Percentiles rank a stretch among this genome's conserved stretches.
phyloP scores from a whole-genome alignment of 2,113 vertebrate genomes.

The Camelus dromedarius region DNA sequence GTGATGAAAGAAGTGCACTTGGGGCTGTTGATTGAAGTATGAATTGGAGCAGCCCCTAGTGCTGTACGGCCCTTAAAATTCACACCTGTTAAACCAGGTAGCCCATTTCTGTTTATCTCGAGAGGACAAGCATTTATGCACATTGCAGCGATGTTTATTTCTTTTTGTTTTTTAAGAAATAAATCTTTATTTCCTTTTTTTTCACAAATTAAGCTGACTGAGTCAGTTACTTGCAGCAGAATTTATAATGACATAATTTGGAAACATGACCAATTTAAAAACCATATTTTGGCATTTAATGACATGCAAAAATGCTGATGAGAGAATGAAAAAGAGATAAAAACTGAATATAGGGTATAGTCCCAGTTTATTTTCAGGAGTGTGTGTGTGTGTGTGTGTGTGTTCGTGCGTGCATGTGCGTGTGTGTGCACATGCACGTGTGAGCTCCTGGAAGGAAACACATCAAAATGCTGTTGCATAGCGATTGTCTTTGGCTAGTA shows the following conservation, averaged over 20 bases:
- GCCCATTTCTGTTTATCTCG: background rate
- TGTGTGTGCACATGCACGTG: rapidly evolving
- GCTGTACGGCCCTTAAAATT: background rate
- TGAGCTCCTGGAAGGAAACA: background rate
- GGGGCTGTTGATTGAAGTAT: background rate
- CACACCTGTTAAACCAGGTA: background rate
- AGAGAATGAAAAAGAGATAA: slow-evolving; percentile 14
- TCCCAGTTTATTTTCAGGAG: background rate
- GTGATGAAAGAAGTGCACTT: background rate
- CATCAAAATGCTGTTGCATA: background rate
- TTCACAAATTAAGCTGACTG: background rate
- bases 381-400: background rate
- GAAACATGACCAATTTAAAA: slow-evolving; percentile 42
- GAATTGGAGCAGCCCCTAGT: background rate
- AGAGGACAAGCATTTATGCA: background rate
- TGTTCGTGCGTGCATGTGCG: no score
- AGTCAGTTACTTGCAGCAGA: background rate
- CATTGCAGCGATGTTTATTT: background rate
- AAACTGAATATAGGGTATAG: background rate
- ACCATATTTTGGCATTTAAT: background rate
- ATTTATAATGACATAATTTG: background rate
- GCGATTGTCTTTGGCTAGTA: background rate
- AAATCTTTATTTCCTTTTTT: background rate
- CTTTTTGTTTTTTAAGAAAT: background rate
- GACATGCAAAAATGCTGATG: background rate